Evolutionary conservation across 2,113 vertebrate genomes (phyloP).

Genomic region (Lagenorhynchus albirostris): DNA sequence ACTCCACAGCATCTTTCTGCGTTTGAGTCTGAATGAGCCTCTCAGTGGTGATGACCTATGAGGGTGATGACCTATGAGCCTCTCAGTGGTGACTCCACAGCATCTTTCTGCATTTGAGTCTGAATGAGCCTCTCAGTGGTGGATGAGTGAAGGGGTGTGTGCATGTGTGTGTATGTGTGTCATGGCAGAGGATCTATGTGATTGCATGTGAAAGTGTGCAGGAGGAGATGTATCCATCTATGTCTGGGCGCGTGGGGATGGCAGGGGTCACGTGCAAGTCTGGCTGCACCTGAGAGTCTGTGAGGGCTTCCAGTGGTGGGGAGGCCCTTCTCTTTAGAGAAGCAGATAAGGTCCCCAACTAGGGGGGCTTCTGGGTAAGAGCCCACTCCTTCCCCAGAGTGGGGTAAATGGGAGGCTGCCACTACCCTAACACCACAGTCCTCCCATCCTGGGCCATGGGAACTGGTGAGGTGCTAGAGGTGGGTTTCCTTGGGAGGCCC

Average conservation of each 20-base stretch:
- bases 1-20: not conserved
- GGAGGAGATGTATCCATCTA: not conserved
- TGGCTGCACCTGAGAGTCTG: not conserved
- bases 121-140: not conserved
- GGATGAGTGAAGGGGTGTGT: not conserved
- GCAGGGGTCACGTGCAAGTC: not conserved
- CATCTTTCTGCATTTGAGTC: not conserved
- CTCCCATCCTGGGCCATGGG: not conserved
- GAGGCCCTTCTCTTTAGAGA: not conserved
- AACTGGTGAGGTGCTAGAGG: not conserved
- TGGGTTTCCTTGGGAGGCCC: not conserved
- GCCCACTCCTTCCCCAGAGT: not conserved
- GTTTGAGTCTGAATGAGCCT: not conserved
- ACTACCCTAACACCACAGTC: not conserved
- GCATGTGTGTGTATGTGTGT: not conserved
- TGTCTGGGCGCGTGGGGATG: not conserved
- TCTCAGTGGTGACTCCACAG: not conserved
- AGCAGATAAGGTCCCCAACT: not conserved
- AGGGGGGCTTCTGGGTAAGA: not conserved
- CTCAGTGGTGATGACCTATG: not conserved
- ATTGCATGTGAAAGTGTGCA: accelerated
- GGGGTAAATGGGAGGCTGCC: too few species aligned
- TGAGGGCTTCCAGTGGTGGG: not conserved
- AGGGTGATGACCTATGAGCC: not conserved
- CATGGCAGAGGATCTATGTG: not conserved